Evolutionary conservation across 2,888 invertebrate species (phyloP).

Genomic region (Microdon myrmicae): DNA sequence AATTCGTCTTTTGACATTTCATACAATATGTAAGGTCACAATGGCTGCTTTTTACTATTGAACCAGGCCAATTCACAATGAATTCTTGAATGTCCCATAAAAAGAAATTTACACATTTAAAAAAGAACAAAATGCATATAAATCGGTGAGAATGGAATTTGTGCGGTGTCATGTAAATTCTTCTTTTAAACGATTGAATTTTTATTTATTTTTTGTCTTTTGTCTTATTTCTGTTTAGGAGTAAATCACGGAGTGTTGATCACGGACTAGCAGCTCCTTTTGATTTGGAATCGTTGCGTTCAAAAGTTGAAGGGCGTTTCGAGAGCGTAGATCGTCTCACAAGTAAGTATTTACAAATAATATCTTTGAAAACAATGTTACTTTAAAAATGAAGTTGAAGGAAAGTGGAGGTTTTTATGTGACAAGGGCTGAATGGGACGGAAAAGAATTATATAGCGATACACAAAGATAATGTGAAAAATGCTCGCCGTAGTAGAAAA

Average conservation of each 20-base stretch:
- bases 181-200: conserved; percentile 11
- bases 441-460: background rate
- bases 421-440: no score
- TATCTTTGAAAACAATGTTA: no score
- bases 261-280: conserved; percentile 88
- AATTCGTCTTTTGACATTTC: no score
- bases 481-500: no score
- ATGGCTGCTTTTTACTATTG: no score
- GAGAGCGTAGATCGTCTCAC: conserved; percentile 79
- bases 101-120: conserved; percentile 1
- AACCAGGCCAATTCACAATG: no score
- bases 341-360: conserved; percentile 62
- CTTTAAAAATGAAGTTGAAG: no score
- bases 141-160: no score
- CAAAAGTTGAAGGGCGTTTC: conserved; percentile 87
- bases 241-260: conserved; percentile 90
- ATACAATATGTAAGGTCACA: no score
- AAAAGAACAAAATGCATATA: conserved; percentile 8
- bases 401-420: no score
- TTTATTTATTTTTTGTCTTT: background rate
- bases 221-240: conserved; percentile 74
- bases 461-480: background rate
- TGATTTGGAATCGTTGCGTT: conserved; percentile 84
- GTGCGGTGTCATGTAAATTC: conserved; percentile 4
- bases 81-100: background rate